Evolutionary conservation across 2,113 vertebrate genomes (phyloP).

Genomic region (Pelodiscus sinensis): DNA sequence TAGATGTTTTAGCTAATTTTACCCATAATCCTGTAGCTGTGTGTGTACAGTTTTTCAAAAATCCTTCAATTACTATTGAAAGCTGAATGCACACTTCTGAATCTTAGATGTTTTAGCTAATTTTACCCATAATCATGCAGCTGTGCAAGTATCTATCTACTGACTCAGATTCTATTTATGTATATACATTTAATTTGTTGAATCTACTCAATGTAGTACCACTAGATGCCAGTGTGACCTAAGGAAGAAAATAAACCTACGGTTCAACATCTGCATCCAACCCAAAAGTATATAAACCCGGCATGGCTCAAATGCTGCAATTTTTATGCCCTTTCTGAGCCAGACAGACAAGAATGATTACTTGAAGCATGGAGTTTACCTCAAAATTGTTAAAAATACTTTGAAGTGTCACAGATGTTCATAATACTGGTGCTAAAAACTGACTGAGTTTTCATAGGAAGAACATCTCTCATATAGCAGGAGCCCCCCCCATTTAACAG

Average conservation of each 20-base stretch:
- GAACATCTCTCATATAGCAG: neutral
- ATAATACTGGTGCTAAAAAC: neutral
- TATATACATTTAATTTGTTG: neutral
- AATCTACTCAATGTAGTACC: neutral
- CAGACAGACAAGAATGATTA: neutral
- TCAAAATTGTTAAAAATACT: slow-evolving; percentile 7
- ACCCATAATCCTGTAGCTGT: too few species aligned
- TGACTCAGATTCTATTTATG: rapidly evolving
- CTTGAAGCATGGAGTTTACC: neutral
- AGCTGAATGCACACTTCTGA: neutral
- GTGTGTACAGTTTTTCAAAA: neutral
- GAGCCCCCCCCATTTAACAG: neutral
- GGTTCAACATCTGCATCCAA: neutral
- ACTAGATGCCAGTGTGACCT: slow-evolving; percentile 70
- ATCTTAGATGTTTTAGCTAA: neutral
- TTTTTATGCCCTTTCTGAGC: slow-evolving; percentile 27
- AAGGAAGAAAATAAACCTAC: slow-evolving; percentile 6
- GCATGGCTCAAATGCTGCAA: neutral
- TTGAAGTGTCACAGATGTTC: neutral
- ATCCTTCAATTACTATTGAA: neutral
- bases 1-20: neutral
- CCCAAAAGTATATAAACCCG: neutral
- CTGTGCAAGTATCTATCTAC: neutral
- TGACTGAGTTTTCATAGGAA: neutral
- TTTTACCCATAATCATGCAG: neutral